Evolutionary conservation across 2,113 vertebrate species (phyloP).

Genomic region (Rhynchopsitta pachyrhyncha): DNA sequence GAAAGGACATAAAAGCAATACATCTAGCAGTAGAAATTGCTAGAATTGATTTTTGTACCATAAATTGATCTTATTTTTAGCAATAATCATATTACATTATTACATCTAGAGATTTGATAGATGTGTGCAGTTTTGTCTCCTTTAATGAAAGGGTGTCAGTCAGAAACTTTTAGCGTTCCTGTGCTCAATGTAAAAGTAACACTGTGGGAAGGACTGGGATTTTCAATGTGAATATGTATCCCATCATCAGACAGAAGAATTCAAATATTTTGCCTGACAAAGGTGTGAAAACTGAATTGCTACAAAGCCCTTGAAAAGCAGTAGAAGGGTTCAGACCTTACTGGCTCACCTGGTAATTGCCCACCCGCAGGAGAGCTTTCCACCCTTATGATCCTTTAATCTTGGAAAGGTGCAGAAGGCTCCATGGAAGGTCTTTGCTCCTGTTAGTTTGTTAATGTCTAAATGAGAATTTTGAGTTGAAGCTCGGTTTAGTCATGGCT

Average conservation of each 20-base stretch:
- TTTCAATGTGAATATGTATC: not conserved
- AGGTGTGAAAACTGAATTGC: not conserved
- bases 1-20: conserved; percentile 36
- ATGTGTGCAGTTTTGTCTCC: not conserved
- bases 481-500: not conserved
- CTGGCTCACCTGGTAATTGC: not conserved
- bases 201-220: not conserved
- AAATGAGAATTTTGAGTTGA: not conserved
- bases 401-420: not conserved
- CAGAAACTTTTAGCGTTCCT: not conserved
- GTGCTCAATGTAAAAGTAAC: not conserved
- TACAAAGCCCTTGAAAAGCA: not conserved
- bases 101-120: conserved; percentile 15
- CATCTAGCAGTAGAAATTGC: conserved; percentile 30
- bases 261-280: not conserved
- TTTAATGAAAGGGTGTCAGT: conserved; percentile 16
- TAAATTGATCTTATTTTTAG: conserved; percentile 52
- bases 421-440: not conserved
- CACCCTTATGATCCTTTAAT: not conserved
- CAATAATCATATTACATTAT: conserved; percentile 33
- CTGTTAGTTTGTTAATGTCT: not conserved
- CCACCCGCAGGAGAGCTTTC: not conserved
- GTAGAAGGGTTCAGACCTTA: not conserved
- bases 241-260: not conserved
- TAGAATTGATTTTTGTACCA: conserved; percentile 31